Base-by-base conservation (phyloP, 1,140 invertebrate genomes). In the Belonocnema kinseyi region DNA sequence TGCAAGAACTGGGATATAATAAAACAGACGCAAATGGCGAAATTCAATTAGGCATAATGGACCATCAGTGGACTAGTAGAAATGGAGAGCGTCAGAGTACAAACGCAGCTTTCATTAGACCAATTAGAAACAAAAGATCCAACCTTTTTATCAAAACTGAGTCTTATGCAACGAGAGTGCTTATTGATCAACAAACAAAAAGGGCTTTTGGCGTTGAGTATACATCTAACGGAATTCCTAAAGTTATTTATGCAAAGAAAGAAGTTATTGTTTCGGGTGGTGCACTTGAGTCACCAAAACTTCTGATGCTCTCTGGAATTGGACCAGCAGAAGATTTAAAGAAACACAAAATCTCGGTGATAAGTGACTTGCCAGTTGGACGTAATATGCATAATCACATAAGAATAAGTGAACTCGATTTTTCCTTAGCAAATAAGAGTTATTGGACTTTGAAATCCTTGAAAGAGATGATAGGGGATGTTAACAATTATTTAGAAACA, bases 61-160 rank as follows among this genome's bases (percentile, higher is more conserved):
- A 93, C 40, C 80, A 92, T 7, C 94, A 94, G 80, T 90, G 92
- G 4, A 95, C 94, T 0, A 90, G 92, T 3, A 86, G 88, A 71
- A 81, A 93, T 80, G 96, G 96, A 0, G 89, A 90, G 70, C 92
- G 96, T 58, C 92, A 93, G 80, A 97, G 95, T 78, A 93, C 95
- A 1, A 95, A 96, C 76, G 90, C 88, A 17, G 96, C 95, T 1
- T 97, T 95, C 86, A 93, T 97, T n/a, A 89, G 93, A 79, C 95
- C 96, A 1, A 94, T 95, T 56, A 90, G 95, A 51, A 85, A 93
- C 17, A 93, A 94, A 76, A 89, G 97, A 51, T 86, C 87, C 1
- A 98, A 98, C 89, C 89, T 98, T 21, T 91, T 92, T 71, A 92
- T 97, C 1, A 88, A 94, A 50, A 95, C 94, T 1, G 92, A 95